Evolutionary conservation across 2,797 vertebrate species (phyloP).

Genomic region (Moxostoma hubbsi): DNA sequence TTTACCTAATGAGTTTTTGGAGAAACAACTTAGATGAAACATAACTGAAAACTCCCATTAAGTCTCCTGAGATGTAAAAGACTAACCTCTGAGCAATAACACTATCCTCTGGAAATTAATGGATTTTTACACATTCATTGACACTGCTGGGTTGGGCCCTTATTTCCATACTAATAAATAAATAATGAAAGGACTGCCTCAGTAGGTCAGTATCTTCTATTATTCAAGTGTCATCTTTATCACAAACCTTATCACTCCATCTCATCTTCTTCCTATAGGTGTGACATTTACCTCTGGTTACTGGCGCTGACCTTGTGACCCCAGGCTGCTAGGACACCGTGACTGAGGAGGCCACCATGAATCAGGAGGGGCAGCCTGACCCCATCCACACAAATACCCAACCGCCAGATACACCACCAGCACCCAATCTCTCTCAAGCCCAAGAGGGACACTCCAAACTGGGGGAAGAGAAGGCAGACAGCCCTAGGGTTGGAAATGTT

Average conservation of each 20-base stretch:
- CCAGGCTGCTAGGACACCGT: slow-evolving; percentile 52
- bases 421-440: slow-evolving; percentile 48
- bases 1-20: too few species aligned
- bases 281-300: slow-evolving; percentile 37
- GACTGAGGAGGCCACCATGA: slow-evolving; percentile 74
- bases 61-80: neutral
- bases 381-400: slow-evolving; percentile 70
- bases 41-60: neutral
- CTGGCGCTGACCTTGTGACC: slow-evolving; percentile 33
- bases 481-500: slow-evolving; percentile 24
- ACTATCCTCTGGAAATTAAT: neutral
- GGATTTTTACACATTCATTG: neutral
- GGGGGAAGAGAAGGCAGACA: slow-evolving; percentile 54
- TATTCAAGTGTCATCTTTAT: neutral
- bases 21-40: too few species aligned
- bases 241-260: slow-evolving; percentile 1
- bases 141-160: neutral
- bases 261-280: slow-evolving; percentile 29
- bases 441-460: slow-evolving; percentile 42
- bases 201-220: neutral
- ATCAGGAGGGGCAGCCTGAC: slow-evolving; percentile 79
- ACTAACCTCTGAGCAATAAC: neutral
- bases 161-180: slow-evolving; percentile 2
- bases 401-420: slow-evolving; percentile 64
- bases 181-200: neutral